Evolutionary conservation across 2,797 vertebrate species (phyloP), one percentile per base, ranked within the genome.

Genomic region (Macroramphosus scolopax): DNA sequence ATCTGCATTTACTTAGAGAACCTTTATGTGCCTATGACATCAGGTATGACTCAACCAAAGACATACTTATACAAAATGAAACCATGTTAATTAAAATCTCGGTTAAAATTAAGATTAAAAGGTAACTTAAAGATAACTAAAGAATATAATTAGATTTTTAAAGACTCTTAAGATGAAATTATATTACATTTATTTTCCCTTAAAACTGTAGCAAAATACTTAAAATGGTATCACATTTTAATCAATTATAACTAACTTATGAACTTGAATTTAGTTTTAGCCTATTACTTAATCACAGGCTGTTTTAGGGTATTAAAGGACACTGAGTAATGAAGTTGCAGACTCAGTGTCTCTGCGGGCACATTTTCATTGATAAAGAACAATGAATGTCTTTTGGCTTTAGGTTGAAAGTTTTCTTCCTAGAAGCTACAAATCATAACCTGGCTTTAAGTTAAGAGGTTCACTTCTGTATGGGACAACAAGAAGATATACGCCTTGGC

Each of bases 1-100:
- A 83, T 78, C 68, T 84, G 72, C 46, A 29, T 84, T 76, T 68
- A 79, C 72, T 81, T 45, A 66, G 6, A 52, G 5, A 54, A 22
- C 17, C 41, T 72, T 61, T 25, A 51, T 51, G 30, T 43, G 16
- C 14, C 26, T 28, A 16, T 50, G 38, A 68, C 5, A 12, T 49
- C 24, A 16, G 46, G 17, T 6, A 17, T 56, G 54, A 65, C 25
- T 59, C 52, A 67, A n/a, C 5, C 20, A 31, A 33, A 44, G 12
- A 8, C 41, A n/a, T n/a, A n/a, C n/a, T n/a, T n/a, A n/a, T n/a
- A n/a, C n/a, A n/a, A n/a, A n/a, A n/a, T n/a, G n/a, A n/a, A n/a
- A n/a, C n/a, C n/a, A n/a, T n/a, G n/a, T n/a, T n/a, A n/a, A n/a
- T n/a, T n/a, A n/a, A n/a, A n/a, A n/a, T n/a, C n/a, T n/a, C n/a